Percentiles rank a stretch among this genome's conserved stretches.
Conservation (phyloP, 2,888 invertebrate genomes). For the Drosophila demipolita region DNA sequence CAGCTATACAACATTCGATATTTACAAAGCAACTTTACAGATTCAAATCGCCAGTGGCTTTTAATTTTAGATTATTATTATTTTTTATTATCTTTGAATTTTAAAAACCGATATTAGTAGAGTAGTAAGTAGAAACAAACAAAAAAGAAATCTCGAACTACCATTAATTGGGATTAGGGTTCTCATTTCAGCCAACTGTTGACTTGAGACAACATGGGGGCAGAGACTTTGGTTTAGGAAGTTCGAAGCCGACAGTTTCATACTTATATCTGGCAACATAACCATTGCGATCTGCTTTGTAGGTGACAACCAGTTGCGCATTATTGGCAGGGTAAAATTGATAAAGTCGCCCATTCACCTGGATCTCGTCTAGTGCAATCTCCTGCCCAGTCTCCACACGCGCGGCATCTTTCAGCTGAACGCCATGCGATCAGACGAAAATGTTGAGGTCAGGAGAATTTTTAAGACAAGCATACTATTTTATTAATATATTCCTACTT, state of each 20-base stretch:
- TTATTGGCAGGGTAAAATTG: constrained; percentile 8
- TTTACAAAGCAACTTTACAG: not conserved
- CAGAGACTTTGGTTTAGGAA: not conserved
- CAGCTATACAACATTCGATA: not conserved
- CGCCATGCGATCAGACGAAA: constrained; percentile 10
- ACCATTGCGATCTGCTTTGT: constrained; percentile 55
- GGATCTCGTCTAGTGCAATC: constrained; percentile 33
- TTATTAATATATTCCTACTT: constrained; percentile 22
- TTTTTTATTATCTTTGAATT: not conserved
- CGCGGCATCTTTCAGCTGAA: not conserved
- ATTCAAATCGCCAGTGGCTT: not conserved
- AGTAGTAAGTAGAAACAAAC: not conserved
- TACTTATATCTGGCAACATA: constrained; percentile 47
- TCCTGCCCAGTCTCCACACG: constrained; percentile 48
- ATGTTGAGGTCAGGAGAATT: not conserved
- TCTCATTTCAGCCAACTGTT: constrained; percentile 27
- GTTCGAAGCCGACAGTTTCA: not conserved
- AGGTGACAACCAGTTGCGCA: constrained; percentile 33
- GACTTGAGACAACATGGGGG: constrained; percentile 24
- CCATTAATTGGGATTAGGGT: not conserved
- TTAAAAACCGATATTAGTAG: not conserved
- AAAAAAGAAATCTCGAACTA: not conserved
- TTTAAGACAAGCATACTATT: not conserved
- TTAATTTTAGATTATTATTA: not conserved
- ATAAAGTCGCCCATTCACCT: constrained; percentile 37